Base-by-base conservation (phyloP, 2,113 vertebrate genomes). In the Caloenas nicobarica region DNA sequence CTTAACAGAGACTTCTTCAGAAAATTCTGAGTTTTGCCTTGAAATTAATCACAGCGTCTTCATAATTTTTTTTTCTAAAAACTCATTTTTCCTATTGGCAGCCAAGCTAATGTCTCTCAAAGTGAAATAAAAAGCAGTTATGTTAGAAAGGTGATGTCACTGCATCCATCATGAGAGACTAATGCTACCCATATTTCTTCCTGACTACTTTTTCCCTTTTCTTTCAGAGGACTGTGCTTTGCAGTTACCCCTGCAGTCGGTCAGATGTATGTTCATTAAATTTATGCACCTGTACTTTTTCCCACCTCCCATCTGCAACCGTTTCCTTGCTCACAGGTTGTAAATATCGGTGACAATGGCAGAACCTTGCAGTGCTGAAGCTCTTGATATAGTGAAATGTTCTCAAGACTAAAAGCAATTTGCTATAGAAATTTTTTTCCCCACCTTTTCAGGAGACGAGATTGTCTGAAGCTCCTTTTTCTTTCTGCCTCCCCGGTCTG, bases 131-230 rank as follows among this genome's bases (percentile, higher is more conserved):
- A 74, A 78, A 62, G 57, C 11, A 31, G n/a, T 57, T 64, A 66
- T 38, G 40, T 22, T 66, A 15, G 51, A 60, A 56, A 91, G 42
- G 42, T 14, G 78, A 42, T 65, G 57, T 34, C 73, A 61, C 22
- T 3, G 1, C 33, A 1, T 17, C 81, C 33, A 11, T 68, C 5
- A 4, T 0, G 8, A 36, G 13, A 72, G 46, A 53, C 34, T 44
- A 42, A 58, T 18, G 83, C 57, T 23, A 4, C 50, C n/a, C 71
- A 3, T 31, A 18, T 36, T 24, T 69, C 31, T 56, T 65, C 74
- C 83, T 21, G 44, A 3, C n/a, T 57, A 2, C 17, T 1, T 22
- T 9, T 8, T 26, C 15, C 21, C 58, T 58, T 21, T 25, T 7
- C 34, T 77, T 69, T 44, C 74, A 18, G 72, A 76, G 69, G 36